These are phyloP conservation scores for Orbicella faveolata DNA, from an alignment of 64 coral and sea anemone species.

Conservation along the genomic window DNA sequence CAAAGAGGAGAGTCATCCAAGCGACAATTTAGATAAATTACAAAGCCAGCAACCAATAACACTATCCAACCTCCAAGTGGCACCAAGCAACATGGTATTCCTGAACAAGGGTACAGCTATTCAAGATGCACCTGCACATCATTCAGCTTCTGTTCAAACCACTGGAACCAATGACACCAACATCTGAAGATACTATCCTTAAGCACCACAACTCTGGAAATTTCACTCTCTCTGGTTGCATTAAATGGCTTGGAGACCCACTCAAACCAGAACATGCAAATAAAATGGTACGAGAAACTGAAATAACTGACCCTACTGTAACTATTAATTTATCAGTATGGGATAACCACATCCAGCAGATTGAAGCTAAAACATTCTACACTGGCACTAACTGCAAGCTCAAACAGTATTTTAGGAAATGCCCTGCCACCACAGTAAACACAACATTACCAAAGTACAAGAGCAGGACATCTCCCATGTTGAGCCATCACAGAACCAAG, in stretches of 20 bases:
- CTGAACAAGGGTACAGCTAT: constrained; percentile 59
- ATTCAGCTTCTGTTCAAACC: constrained; percentile 50
- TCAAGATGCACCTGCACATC: constrained; percentile 51
- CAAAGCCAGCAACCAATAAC: constrained; percentile 52
- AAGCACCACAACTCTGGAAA: constrained; percentile 59
- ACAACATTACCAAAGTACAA: constrained; percentile 15
- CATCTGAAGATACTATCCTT: constrained; percentile 10
- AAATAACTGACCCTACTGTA: constrained; percentile 30
- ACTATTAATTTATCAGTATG: constrained; percentile 40
- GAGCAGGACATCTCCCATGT: constrained; percentile 40
- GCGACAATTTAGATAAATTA: constrained; percentile 42
- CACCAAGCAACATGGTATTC: constrained; percentile 32
- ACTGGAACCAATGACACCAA: constrained; percentile 48
- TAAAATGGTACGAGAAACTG: constrained; percentile 43
- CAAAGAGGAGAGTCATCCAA: constrained; percentile 47
- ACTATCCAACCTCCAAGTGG: constrained; percentile 60
- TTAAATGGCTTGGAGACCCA: constrained; percentile 52
- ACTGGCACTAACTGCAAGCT: constrained; percentile 27
- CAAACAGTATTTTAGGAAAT: constrained; percentile 38
- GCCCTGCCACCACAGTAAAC: constrained; percentile 43
- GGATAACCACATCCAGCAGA: constrained; percentile 34
- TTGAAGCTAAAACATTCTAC: constrained; percentile 45
- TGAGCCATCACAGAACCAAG: constrained; percentile 13
- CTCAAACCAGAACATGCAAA: constrained; percentile 20
- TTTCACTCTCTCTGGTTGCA: constrained; percentile 66